These are phyloP conservation scores for Danio kyathit DNA, from an alignment of 2,797 vertebrate species.

Conservation along the genomic window DNA sequence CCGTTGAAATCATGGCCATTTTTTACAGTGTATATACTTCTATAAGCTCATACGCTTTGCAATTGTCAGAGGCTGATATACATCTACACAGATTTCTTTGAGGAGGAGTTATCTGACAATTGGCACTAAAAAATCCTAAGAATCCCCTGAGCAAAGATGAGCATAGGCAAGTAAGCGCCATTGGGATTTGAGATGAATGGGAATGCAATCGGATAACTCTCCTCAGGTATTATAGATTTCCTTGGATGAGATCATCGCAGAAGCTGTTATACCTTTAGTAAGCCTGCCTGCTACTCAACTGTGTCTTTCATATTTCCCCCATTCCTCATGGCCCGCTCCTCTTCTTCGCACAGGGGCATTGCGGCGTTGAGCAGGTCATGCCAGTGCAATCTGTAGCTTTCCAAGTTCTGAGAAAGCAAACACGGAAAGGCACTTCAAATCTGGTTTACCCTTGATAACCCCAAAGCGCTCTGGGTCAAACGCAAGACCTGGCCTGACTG, in stretches of 20 bases:
- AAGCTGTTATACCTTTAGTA: neutral
- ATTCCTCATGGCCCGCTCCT: neutral
- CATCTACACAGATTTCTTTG: too few relatives aligned
- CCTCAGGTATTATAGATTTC: neutral
- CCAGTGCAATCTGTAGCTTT: constrained; percentile 5
- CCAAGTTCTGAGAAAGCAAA: constrained; percentile 41
- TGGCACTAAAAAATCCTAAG: neutral
- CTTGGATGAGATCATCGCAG: neutral
- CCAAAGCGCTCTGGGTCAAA: constrained; percentile 30
- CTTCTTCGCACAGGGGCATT: constrained; percentile 27
- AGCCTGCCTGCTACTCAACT: neutral
- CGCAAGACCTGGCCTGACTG: neutral
- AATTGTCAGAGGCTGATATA: neutral
- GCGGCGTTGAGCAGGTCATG: constrained; percentile 28
- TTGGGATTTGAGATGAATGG: constrained; percentile 1
- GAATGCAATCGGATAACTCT: neutral
- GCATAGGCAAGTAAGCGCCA: neutral
- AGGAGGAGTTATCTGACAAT: too few relatives aligned
- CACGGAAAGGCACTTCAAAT: constrained; percentile 62
- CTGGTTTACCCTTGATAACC: constrained; percentile 22
- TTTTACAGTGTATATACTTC: too few relatives aligned
- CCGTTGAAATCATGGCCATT: too few relatives aligned
- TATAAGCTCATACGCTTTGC: neutral
- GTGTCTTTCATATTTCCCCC: constrained; percentile 1
- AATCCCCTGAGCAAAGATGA: neutral